Evolutionary conservation across 2,888 invertebrate species (phyloP).

Genomic region (Sisyra nigra): DNA sequence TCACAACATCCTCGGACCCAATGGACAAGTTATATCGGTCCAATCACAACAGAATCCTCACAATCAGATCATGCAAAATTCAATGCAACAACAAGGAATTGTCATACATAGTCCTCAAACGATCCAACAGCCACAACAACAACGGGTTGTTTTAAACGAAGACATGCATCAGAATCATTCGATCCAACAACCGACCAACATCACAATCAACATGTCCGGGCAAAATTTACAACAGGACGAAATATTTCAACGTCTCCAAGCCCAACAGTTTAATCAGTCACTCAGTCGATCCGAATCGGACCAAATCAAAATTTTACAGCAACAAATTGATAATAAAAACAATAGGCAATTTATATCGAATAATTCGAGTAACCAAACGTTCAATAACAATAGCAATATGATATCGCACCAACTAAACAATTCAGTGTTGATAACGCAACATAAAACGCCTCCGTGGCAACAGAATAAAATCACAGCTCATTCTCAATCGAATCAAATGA

Average conservation of each 20-base stretch:
- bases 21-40: conserved; percentile 42
- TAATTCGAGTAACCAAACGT: conserved; percentile 16
- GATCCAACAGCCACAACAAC: conserved; percentile 10
- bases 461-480: conserved; percentile 24
- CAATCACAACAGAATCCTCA: conserved; percentile 24
- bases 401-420: conserved; percentile 18
- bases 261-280: conserved; percentile 13
- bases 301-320: conserved; percentile 31
- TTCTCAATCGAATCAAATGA: conserved; percentile 9
- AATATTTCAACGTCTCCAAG: conserved; percentile 17
- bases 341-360: conserved; percentile 9
- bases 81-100: conserved; percentile 8
- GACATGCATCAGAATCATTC: background rate
- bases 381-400: conserved; percentile 2
- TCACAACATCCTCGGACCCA: conserved; percentile 33
- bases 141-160: conserved; percentile 9
- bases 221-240: conserved; percentile 15
- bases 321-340: conserved; percentile 26
- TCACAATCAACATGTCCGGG: background rate
- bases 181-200: background rate
- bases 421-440: conserved; percentile 30
- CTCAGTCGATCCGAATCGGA: conserved; percentile 31
- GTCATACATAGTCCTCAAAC: conserved; percentile 11
- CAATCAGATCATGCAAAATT: background rate
- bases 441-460: conserved; percentile 43